Evolutionary conservation across 2,888 invertebrate species (phyloP).

Genomic region (Carterocephalus palaemon): DNA sequence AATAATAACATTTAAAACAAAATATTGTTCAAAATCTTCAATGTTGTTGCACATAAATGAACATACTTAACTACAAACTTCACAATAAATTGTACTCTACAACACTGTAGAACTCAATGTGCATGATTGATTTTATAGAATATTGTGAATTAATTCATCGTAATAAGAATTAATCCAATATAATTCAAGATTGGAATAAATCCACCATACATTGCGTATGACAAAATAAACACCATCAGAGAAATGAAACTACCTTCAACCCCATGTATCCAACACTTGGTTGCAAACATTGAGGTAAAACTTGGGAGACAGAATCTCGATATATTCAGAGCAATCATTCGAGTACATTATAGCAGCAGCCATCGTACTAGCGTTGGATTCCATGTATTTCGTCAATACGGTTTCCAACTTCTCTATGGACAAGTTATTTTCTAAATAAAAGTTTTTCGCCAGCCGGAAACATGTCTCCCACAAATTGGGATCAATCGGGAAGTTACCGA

Average conservation of each 20-base stretch:
- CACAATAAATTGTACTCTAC: no score
- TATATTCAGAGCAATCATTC: slow-evolving; percentile 66
- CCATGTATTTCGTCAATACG: slow-evolving; percentile 77
- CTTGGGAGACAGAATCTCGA: slow-evolving; percentile 64
- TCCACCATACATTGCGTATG: slow-evolving; percentile 8
- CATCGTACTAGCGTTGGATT: slow-evolving; percentile 65
- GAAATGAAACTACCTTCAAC: slow-evolving; percentile 37
- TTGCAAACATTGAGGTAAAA: slow-evolving; percentile 73
- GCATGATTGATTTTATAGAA: no score
- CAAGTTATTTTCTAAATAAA: slow-evolving; percentile 60
- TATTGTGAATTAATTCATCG: no score
- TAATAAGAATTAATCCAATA: no score
- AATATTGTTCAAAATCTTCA: no score
- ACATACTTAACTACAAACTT: no score
- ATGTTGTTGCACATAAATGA: no score
- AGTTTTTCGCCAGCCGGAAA: slow-evolving; percentile 61
- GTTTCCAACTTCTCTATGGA: slow-evolving; percentile 73
- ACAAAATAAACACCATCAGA: neutral
- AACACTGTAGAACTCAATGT: no score
- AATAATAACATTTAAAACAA: no score
- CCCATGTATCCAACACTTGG: slow-evolving; percentile 70
- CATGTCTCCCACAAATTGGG: slow-evolving; percentile 63
- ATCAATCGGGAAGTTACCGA: slow-evolving; percentile 62
- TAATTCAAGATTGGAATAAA: no score
- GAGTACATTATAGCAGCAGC: slow-evolving; percentile 72